phyloP scores from a whole-genome alignment of 2,888 invertebrate species.

The Drosophila recens region DNA sequence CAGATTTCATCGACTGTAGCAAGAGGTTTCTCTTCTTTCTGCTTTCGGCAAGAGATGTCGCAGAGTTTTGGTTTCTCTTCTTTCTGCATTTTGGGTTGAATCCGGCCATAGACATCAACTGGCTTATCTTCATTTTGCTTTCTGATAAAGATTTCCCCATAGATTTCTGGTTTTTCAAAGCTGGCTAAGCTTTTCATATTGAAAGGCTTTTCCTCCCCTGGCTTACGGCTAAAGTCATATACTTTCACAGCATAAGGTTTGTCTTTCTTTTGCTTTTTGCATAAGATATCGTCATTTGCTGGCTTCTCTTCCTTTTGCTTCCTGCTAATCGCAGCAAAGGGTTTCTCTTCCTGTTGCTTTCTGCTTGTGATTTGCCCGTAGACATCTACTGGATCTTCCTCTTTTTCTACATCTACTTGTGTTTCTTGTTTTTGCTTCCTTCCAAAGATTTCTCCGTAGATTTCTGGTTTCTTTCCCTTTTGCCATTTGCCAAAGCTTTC shows the following conservation, averaged over 20 bases:
- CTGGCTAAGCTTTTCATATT: no score
- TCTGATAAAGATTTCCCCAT: no score
- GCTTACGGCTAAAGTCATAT: no score
- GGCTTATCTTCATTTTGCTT: not conserved
- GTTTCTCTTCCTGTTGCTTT: not conserved
- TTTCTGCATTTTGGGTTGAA: not conserved
- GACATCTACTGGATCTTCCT: not conserved
- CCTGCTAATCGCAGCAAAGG: not conserved
- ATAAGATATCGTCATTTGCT: not conserved
- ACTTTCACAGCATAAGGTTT: not conserved
- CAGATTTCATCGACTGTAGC: not conserved
- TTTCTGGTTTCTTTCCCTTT: not conserved
- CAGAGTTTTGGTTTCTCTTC: no score
- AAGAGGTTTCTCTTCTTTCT: no score
- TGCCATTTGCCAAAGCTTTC: not conserved
- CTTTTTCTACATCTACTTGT: not conserved
- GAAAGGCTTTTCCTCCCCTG: no score
- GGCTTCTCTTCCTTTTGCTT: not conserved
- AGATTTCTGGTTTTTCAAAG: no score
- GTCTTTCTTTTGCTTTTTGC: not conserved
- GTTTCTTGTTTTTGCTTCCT: conserved; percentile 16
- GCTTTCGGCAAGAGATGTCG: no score
- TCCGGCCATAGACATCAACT: not conserved
- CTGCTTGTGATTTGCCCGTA: not conserved
- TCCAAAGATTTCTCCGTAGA: not conserved